These are phyloP conservation scores for Rhinatrema bivittatum DNA, from an alignment of 2,797 vertebrate genomes.

Conservation along the genomic window DNA sequence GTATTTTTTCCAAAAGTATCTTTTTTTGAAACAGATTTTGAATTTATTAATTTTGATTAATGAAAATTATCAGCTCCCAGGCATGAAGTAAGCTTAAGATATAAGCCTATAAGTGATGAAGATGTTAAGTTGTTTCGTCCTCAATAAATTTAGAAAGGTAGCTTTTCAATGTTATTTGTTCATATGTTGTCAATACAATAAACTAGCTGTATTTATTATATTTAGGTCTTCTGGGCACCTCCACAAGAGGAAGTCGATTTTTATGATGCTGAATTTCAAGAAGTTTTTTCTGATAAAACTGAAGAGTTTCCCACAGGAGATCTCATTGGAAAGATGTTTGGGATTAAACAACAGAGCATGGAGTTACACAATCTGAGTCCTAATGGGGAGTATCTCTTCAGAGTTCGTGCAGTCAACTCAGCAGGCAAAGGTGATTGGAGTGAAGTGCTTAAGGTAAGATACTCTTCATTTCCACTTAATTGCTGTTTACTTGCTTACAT, in stretches of 20 bases:
- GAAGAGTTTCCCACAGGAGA: conserved; percentile 25
- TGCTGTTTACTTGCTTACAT: too few species aligned
- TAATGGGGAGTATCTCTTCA: conserved; percentile 43
- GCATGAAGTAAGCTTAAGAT: too few species aligned
- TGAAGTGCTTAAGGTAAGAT: conserved; percentile 49
- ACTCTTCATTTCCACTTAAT: too few species aligned
- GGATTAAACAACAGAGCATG: conserved; percentile 42
- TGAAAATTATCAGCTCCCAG: too few species aligned
- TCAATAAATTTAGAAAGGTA: too few species aligned
- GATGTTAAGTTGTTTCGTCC: too few species aligned
- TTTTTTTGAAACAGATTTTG: too few species aligned
- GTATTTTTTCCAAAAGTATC: too few species aligned
- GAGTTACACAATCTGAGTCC: conserved; percentile 40
- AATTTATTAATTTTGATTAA: too few species aligned
- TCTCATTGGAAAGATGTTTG: conserved; percentile 37
- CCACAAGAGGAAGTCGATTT: conserved; percentile 39
- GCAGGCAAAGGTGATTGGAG: conserved; percentile 40
- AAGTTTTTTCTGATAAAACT: conserved; percentile 14
- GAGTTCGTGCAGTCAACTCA: conserved; percentile 42
- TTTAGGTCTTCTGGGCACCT: conserved; percentile 33
- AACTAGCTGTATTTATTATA: not conserved
- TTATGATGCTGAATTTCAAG: conserved; percentile 48
- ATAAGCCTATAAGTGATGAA: too few species aligned
- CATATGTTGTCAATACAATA: too few species aligned
- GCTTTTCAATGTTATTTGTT: too few species aligned